These are phyloP conservation scores for Lasioglossum zephyrum DNA, from an alignment of 2,888 invertebrate species.

Conservation along the genomic window DNA sequence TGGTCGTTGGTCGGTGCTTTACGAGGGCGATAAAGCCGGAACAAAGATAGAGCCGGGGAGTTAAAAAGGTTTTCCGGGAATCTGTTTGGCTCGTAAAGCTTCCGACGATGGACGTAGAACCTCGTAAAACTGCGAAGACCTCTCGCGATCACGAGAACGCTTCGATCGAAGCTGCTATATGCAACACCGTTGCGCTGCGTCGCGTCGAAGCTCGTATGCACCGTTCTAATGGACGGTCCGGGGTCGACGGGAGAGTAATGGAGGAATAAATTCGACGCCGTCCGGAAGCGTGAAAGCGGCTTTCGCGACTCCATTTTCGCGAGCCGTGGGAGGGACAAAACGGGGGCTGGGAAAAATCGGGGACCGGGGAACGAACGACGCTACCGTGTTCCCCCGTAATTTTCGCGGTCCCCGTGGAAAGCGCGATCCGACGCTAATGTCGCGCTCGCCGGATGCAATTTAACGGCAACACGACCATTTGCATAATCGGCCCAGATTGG, in stretches of 20 bases:
- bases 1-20: conserved; percentile 35
- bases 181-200: not conserved
- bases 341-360: conserved; percentile 44
- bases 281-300: not conserved
- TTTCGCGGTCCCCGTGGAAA: conserved; percentile 64
- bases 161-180: not conserved
- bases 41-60: conserved; percentile 49
- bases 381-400: conserved; percentile 38
- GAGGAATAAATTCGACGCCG: not conserved
- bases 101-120: conserved; percentile 28
- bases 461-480: conserved; percentile 74
- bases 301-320: conserved; percentile 15
- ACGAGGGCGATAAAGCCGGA: conserved; percentile 57
- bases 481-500: conserved; percentile 75
- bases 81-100: conserved; percentile 58
- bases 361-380: conserved; percentile 3
- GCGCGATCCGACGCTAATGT: conserved; percentile 64
- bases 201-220: not conserved
- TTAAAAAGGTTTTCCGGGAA: conserved; percentile 49
- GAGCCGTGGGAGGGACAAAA: not conserved
- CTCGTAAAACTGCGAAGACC: conserved; percentile 57
- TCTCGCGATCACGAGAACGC: not conserved
- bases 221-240: not conserved
- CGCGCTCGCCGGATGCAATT: conserved; percentile 71
- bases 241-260: not conserved